Conservation (phyloP, 2,888 invertebrate genomes). For the Lepidochrysops patricia region DNA sequence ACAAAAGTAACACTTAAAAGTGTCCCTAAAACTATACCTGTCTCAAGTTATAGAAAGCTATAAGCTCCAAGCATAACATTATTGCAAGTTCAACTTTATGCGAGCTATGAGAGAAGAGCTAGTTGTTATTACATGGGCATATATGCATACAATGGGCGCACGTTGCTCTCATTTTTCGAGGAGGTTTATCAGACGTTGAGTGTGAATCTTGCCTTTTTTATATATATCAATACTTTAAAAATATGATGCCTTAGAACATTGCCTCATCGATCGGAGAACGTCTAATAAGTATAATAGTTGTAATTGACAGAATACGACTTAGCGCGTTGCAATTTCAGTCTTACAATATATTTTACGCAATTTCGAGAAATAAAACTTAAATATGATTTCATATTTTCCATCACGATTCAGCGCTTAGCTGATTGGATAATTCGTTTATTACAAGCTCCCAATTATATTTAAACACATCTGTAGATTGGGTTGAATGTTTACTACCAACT, state of each 20-base stretch:
- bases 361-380: background rate
- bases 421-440: slow-evolving; percentile 1
- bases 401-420: slow-evolving; percentile 9
- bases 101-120: too few relatives aligned
- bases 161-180: too few relatives aligned
- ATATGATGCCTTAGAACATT: background rate
- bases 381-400: slow-evolving; percentile 6
- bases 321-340: slow-evolving; percentile 12
- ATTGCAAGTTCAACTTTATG: too few relatives aligned
- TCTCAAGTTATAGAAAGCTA: too few relatives aligned
- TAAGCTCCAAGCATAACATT: too few relatives aligned
- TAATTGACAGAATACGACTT: slow-evolving; percentile 5
- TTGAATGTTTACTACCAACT: background rate
- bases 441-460: slow-evolving; percentile 6
- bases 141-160: too few relatives aligned
- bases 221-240: too few relatives aligned
- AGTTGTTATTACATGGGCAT: too few relatives aligned
- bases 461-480: background rate
- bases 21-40: too few relatives aligned
- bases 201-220: too few relatives aligned
- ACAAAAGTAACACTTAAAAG: too few relatives aligned
- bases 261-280: slow-evolving; percentile 5
- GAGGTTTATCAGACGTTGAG: too few relatives aligned
- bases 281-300: slow-evolving; percentile 10
- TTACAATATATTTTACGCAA: slow-evolving; percentile 11